Conservation (phyloP, 92 coral and sea anemone genomes). For the Porites divaricata region DNA sequence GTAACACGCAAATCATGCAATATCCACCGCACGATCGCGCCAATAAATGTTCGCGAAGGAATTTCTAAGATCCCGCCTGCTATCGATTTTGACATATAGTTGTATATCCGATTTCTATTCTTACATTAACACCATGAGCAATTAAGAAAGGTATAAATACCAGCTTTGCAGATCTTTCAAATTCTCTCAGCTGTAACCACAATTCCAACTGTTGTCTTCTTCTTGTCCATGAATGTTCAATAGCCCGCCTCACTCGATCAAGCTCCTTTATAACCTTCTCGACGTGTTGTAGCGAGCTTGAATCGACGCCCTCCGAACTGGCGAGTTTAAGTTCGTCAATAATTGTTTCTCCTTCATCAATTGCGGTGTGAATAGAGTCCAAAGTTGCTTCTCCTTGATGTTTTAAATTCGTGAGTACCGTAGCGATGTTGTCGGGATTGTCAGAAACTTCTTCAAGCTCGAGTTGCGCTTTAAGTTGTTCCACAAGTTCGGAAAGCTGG, state of each 20-base stretch:
- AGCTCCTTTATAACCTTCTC: conserved; percentile 96
- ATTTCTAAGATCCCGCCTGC: background rate
- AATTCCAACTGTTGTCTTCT: conserved; percentile 93
- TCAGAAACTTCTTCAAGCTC: conserved; percentile 98
- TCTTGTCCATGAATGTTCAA: conserved; percentile 97
- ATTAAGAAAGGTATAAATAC: conserved; percentile 45
- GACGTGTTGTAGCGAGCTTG: conserved; percentile 96
- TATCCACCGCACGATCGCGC: background rate
- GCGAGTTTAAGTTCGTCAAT: conserved; percentile 92
- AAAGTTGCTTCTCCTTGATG: conserved; percentile 96
- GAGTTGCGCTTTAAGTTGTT: conserved; percentile 88
- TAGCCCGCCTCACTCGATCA: conserved; percentile 88
- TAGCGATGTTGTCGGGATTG: conserved; percentile 98
- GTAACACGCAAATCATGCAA: background rate
- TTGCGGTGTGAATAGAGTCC: conserved; percentile 92
- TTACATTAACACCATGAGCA: conserved; percentile 3
- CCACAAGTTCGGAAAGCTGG: conserved; percentile 94
- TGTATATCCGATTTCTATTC: conserved; percentile 13
- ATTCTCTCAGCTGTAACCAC: conserved; percentile 96
- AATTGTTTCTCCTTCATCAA: conserved; percentile 95
- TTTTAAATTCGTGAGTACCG: conserved; percentile 88
- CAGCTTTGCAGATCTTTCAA: conserved; percentile 97
- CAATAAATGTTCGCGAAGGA: background rate
- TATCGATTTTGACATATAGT: background rate
- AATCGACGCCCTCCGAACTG: conserved; percentile 86